Conservation (phyloP, 2,888 invertebrate species). For the Masnerella sp. region DNA sequence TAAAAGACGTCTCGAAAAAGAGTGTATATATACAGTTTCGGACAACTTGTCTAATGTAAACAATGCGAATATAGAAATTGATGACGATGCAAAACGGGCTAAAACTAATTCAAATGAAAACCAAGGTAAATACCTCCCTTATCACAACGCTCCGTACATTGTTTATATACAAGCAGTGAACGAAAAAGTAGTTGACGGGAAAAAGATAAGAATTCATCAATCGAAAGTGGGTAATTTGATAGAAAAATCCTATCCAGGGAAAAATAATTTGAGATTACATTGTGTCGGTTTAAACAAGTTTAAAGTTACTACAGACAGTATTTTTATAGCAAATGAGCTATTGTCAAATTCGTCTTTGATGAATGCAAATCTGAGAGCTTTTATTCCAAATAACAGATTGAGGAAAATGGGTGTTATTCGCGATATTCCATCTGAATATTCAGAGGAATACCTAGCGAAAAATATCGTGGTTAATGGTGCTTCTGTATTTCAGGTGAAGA, state of each 20-base stretch:
- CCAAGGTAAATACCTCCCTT: background rate
- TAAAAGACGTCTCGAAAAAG: no score
- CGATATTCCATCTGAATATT: background rate
- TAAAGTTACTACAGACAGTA: constrained; percentile 3
- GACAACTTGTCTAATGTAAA: no score
- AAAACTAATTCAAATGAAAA: background rate
- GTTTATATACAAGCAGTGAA: background rate
- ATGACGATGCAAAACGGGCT: no score
- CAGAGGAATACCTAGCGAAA: background rate
- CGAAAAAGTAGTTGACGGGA: background rate
- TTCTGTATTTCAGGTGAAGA: background rate
- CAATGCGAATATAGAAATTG: no score
- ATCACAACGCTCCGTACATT: background rate
- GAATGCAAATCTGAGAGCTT: background rate
- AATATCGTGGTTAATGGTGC: background rate
- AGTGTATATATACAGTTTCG: no score
- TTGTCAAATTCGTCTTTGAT: background rate
- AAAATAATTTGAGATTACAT: background rate
- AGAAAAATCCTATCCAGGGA: background rate
- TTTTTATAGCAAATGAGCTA: background rate
- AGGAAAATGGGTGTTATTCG: constrained; percentile 2
- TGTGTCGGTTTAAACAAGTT: constrained; percentile 11
- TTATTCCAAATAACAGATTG: constrained; percentile 4
- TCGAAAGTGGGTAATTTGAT: background rate
- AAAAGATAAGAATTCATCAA: constrained; percentile 1